Base-by-base conservation (phyloP, 2,888 invertebrate species). In the Rutpela maculata region DNA sequence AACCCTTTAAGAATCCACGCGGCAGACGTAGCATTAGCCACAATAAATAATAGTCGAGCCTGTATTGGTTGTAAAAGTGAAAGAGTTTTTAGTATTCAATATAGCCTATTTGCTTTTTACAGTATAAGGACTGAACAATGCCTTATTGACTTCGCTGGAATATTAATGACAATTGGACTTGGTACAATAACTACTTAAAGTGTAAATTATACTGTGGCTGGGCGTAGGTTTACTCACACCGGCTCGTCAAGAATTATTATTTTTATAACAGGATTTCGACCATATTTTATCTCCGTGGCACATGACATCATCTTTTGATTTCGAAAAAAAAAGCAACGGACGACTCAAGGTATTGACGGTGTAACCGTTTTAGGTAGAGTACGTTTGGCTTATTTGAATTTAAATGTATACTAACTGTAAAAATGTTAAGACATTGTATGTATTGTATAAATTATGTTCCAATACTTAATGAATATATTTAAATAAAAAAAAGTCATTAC, bases 221-320 rank as follows among this genome's bases (percentile, higher is more conserved):
- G 22, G 67, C 65, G 75, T 72, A 57, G 66, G 55, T 67, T 80
- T 79, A 80, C 75, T 81, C 81, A 82, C 65, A 75, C 68, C 65
- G 71, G 77, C 67, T 75, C 70, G 74, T 78, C 74, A 5, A 57
- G 67, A 80, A 78, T 79, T 77, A 55, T 74, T 74, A 80, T 82
- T 82, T 80, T 78, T 77, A 56, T 80, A 82, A 82, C 82, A 81
- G 59, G 50, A 59, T 74, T 66, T 65, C 26, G 4, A 22, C 22
- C 68, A 59, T 72, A 60, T 60, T 9, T 71, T 62, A 26, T 18
- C 15, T 63, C 26, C 22, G n/a, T 18, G 50, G 38, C 19, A 19
- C 55, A 35, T 65, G 59, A 59, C 59, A 59, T 59, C 59, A 59
- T 19, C 19, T 11, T 19, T 12, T 59, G 22, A 59, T 59, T 56